phyloP scores from a whole-genome alignment of 2,113 vertebrate species.

The Centrocercus urophasianus region DNA sequence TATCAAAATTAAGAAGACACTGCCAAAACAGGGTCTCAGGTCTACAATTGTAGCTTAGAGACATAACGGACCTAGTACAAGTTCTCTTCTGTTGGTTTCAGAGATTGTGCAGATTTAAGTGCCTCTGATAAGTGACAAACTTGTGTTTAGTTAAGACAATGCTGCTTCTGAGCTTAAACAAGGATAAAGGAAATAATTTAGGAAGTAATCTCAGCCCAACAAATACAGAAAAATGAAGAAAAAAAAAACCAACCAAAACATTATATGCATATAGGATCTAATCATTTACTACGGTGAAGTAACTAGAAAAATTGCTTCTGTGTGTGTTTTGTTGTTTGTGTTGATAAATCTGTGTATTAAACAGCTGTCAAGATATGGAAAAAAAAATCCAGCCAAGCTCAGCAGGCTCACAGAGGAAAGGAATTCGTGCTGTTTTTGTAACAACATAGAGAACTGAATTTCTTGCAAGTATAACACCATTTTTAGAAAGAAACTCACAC shows the following conservation, averaged over 20 bases:
- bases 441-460: rapidly evolving
- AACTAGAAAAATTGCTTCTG: not conserved
- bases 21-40: not conserved
- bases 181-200: not conserved
- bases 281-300: not conserved
- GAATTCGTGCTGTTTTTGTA: not conserved
- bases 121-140: not conserved
- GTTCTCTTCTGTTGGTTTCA: not conserved
- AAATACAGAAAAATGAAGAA: not conserved
- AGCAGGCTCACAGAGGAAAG: not conserved
- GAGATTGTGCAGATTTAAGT: not conserved
- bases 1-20: not conserved
- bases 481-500: not conserved
- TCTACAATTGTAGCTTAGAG: not conserved
- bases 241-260: not conserved
- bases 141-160: not conserved
- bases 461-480: not conserved
- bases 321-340: not conserved
- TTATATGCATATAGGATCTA: not conserved
- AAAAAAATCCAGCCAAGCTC: not conserved
- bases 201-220: not conserved
- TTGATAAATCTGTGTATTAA: not conserved
- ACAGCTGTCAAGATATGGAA: not conserved
- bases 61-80: not conserved
- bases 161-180: not conserved